Base-by-base conservation (phyloP, 2,888 invertebrate species). In the Heliothis peltigera region DNA sequence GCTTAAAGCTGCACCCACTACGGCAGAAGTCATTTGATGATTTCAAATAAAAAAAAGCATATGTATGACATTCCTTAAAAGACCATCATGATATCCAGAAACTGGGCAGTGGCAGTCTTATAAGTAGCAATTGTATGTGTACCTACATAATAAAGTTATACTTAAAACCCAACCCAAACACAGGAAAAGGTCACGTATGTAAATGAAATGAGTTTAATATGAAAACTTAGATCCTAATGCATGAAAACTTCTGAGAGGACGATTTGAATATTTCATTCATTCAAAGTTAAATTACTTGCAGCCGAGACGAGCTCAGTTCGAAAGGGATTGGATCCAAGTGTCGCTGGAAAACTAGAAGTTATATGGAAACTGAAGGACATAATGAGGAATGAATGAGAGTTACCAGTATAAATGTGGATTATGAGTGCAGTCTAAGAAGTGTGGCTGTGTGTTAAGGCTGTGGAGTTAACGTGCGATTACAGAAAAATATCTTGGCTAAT, bases 181-280 rank as follows among this genome's bases (percentile, higher is more conserved):
- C 28, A 32, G n/a, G n/a, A 39, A n/a, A 39, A 0, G n/a, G 5
- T 1, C 12, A 32, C 12, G 32, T n/a, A n/a, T 39, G n/a, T n/a
- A 39, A n/a, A 39, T 39, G 39, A 4, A 39, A 39, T 39, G n/a
- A n/a, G 5, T 39, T 39, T 39, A 39, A 39, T 39, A 39, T n/a
- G 39, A n/a, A 39, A 39, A 39, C n/a, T 39, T 39, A n/a, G n/a
- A 39, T n/a, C 39, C n/a, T 4, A 39, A 39, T 39, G 39, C 10
- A 39, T 39, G 39, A 39, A 39, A 39, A 39, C n/a, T 39, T n/a
- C n/a, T 5, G 15, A n/a, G 15, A 39, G 4, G 39, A n/a, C n/a
- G 39, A 39, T 39, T 39, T 39, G 39, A 39, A 39, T 39, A 39
- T 39, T 39, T 39, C 39, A 39, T 39, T 39, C n/a, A n/a, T 39